A percentile compares a stretch with the other conserved stretches of the same genome.
Conservation (phyloP, 2,113 vertebrate species). For the Pluvialis apricaria region DNA sequence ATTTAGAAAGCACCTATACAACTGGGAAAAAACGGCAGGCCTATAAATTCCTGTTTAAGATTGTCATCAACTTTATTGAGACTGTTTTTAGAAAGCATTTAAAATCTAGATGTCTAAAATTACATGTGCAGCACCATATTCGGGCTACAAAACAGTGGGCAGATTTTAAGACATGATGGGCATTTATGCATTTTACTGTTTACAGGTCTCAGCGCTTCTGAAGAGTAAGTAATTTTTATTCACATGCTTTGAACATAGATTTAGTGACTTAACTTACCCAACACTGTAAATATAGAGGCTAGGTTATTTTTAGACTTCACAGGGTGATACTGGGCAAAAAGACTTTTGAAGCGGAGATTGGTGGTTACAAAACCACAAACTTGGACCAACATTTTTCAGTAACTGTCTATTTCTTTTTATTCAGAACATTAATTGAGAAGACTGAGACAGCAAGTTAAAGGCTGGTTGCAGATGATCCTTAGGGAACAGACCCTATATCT, state of each 20-base stretch:
- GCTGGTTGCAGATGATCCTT: neutral
- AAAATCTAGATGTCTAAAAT: neutral
- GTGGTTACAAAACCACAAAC: neutral
- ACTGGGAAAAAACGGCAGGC: neutral
- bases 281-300: neutral
- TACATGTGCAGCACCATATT: neutral
- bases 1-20: neutral
- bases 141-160: neutral
- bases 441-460: neutral
- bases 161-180: neutral
- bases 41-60: neutral
- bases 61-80: neutral
- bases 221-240: neutral
- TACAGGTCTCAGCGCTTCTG: neutral
- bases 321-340: neutral
- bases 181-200: neutral
- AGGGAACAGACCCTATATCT: neutral
- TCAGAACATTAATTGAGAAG: neutral
- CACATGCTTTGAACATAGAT: neutral
- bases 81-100: neutral
- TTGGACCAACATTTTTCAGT: neutral
- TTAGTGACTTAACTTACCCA: neutral
- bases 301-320: constrained; percentile 18
- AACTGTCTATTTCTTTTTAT: neutral
- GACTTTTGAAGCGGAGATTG: neutral